These are phyloP conservation scores for Agrilus biguttatus DNA, from an alignment of 2,888 invertebrate species.

Conservation along the genomic window DNA sequence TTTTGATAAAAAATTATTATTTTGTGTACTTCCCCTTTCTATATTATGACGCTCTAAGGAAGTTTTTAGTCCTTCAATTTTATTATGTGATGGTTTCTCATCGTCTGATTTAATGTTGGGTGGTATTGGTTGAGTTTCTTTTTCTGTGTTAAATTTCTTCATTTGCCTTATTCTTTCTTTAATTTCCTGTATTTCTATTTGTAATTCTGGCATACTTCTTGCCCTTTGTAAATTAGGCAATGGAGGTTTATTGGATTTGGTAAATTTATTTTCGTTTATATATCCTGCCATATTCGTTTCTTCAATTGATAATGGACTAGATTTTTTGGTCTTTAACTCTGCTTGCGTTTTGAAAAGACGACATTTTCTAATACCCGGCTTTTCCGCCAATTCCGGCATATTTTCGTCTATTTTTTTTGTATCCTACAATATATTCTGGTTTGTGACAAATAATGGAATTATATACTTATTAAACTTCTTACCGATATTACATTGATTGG, in stretches of 20 bases:
- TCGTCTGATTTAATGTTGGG: neutral
- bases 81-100: slow-evolving; percentile 1
- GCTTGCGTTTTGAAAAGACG: slow-evolving; percentile 62
- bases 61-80: too few species aligned
- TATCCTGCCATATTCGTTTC: neutral
- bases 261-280: slow-evolving; percentile 5
- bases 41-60: slow-evolving; percentile 19
- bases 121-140: slow-evolving; percentile 18
- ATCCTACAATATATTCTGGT: too few species aligned
- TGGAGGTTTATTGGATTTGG: slow-evolving; percentile 17
- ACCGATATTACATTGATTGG: slow-evolving; percentile 23
- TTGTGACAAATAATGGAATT: too few species aligned
- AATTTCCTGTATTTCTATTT: slow-evolving; percentile 35
- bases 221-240: slow-evolving; percentile 30
- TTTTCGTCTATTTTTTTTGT: too few species aligned
- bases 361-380: slow-evolving; percentile 36
- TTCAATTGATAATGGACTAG: slow-evolving; percentile 14
- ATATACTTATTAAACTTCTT: slow-evolving; percentile 12
- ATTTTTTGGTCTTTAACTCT: slow-evolving; percentile 44
- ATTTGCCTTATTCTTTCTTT: slow-evolving; percentile 23
- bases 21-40: slow-evolving; percentile 32
- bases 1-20: slow-evolving; percentile 31
- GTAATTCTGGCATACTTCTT: slow-evolving; percentile 36
- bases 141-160: slow-evolving; percentile 12
- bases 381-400: slow-evolving; percentile 6